phyloP scores from a whole-genome alignment of 2,113 vertebrate species.

The Heterotilapia buettikoferi region DNA sequence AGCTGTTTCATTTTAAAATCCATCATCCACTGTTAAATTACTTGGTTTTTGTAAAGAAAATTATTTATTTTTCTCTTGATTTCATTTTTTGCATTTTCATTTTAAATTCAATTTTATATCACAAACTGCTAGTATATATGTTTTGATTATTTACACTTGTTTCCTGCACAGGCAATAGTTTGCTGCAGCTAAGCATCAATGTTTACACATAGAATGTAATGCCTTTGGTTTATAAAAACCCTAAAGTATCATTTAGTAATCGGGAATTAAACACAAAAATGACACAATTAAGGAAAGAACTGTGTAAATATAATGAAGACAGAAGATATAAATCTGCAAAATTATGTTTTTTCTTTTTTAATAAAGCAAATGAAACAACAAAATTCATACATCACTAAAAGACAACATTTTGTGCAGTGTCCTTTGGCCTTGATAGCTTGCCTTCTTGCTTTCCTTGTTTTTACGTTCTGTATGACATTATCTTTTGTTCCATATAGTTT shows the following conservation, averaged over 20 bases:
- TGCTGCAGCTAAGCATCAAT: not conserved
- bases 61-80: not conserved
- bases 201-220: not conserved
- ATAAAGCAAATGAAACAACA: not conserved
- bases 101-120: not conserved
- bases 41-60: not conserved
- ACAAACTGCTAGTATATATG: not conserved
- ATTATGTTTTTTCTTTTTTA: not conserved
- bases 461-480: not conserved
- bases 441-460: not conserved
- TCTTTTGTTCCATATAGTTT: not conserved
- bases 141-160: not conserved
- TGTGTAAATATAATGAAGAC: not conserved
- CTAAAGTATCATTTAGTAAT: not conserved
- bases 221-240: not conserved
- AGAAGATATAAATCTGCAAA: not conserved
- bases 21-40: not conserved
- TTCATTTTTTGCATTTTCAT: not conserved
- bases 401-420: not conserved
- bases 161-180: not conserved
- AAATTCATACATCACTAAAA: not conserved
- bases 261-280: not conserved
- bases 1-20: not conserved
- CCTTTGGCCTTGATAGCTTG: not conserved
- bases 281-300: not conserved